Evolutionary conservation across 2,113 vertebrate species (phyloP), one percentile per base, ranked within the genome.

Genomic region (Tretioscincus oriximinensis): DNA sequence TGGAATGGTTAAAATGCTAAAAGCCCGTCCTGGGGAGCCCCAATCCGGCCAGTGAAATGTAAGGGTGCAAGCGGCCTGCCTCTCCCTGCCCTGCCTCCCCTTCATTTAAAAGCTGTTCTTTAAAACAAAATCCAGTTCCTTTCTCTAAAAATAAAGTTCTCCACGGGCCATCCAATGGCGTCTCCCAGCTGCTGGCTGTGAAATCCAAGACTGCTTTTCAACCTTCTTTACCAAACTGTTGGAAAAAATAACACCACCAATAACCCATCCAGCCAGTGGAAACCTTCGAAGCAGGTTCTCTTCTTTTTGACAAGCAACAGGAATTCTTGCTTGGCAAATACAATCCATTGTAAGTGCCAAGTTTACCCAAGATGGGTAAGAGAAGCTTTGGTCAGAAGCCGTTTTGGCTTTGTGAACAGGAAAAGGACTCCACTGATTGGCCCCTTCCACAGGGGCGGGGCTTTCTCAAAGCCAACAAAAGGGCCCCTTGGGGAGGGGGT

Each of bases 281-380:
- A 95, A 93, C 90, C 93, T 90, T 93, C 84, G 87, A 73, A 73
- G 90, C 67, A 93, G 88, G 91, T 94, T 94, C 89, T 92, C 90
- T 92, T 5, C 93, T 93, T 80, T 87, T 86, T 90, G 88, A 90
- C 90, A 90, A 92, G 90, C 88, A 93, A 87, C 89, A 91, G 31
- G 81, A 70, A 89, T 92, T 87, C 90, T 91, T 88, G 85, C 94
- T 84, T 84, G 95, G 96, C 98, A 95, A 94, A 99, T 99, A 99
- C 98, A 99, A 99, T 88, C 98, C 96, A 99, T 99, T 99, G 98
- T 99, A 99, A 99, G 95, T 97, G 97, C 97, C 96, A 92, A 87
- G 94, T 91, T 94, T 92, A 94, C 95, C 94, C 95, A 95, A 92
- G 94, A 90, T 93, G 94, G 90, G 88, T 93, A 83, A 58, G 91